phyloP scores from a whole-genome alignment of 2,113 vertebrate species.

The Zosterops hypoxanthus region DNA sequence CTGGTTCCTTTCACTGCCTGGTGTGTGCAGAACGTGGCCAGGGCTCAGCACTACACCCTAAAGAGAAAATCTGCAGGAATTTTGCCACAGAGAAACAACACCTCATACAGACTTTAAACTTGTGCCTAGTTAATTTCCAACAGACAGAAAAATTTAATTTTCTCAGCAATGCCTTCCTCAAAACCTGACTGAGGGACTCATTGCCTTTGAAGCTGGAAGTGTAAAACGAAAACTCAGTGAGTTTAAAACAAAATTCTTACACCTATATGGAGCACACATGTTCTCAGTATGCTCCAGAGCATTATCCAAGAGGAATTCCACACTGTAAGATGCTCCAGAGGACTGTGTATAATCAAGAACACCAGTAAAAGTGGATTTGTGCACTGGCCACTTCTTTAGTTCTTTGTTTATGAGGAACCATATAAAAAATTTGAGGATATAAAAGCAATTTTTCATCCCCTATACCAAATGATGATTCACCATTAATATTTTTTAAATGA shows the following conservation, averaged over 20 bases:
- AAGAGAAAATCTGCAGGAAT: neutral
- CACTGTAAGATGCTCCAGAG: neutral
- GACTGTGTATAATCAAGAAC: neutral
- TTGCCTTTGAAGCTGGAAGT: neutral
- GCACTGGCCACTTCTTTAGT: neutral
- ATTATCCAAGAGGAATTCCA: neutral
- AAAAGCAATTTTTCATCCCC: neutral
- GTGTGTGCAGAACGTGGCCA: neutral
- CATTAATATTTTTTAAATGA: neutral
- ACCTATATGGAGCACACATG: neutral
- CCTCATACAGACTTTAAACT: neutral
- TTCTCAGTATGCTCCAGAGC: neutral
- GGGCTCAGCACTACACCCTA: neutral
- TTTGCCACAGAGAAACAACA: neutral
- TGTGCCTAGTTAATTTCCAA: neutral
- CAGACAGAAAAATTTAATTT: neutral
- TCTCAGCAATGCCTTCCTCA: neutral
- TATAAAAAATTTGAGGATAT: neutral
- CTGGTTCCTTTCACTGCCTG: fast-evolving
- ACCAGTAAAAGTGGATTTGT: neutral
- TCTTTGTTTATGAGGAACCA: neutral
- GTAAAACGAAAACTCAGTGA: neutral
- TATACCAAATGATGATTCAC: neutral
- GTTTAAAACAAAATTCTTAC: neutral
- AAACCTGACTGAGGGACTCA: neutral